Base-by-base conservation (phyloP, 2,113 vertebrate genomes). In the Xiphophorus hellerii region DNA sequence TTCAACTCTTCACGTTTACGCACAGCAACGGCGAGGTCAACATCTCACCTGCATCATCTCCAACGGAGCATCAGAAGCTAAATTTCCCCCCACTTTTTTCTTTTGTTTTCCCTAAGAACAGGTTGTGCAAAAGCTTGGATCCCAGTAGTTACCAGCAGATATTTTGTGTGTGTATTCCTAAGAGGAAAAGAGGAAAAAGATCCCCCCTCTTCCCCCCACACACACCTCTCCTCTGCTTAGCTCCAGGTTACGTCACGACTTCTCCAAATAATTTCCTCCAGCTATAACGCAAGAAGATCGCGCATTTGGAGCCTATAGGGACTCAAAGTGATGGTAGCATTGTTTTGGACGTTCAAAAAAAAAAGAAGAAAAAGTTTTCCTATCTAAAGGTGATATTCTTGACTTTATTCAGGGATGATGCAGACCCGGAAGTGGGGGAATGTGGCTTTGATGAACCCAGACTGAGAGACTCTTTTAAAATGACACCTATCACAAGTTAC, bases 161-260 rank as follows among this genome's bases (percentile, higher is more conserved):
- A 11, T 76, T 20, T 25, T 25, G 69, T 35, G 51, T 64, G 29
- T 62, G 51, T 54, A 42, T 64, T 77, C 42, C 62, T 74, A 62
- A 76, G 22, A 77, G 11, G 74, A 74, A 58, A 62, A 76, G 22
- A 77, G 11, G 74, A 75, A 58, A 25, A 58, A n/a, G 67, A 63
- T 63, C 64, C 66, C 74, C 20, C 69, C 54, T 58, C 62, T 28
- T 28, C 54, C 67, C 71, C 25, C 65, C 67, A 61, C 64, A 20
- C 33, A 35, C 67, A 61, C 64, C 20, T 1, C 51, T n/a, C 75
- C 33, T 78, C 76, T 84, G 76, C 73, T 80, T 74, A 87, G 81
- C 80, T 80, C 69, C 87, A 70, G 62, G 66, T 91, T 88, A 87
- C 88, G 88, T 92, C 93, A 93, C 79, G 67, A 63, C 71, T 76